phyloP scores from a whole-genome alignment of 2,797 vertebrate genomes.

The Acanthurus leucopareius region DNA sequence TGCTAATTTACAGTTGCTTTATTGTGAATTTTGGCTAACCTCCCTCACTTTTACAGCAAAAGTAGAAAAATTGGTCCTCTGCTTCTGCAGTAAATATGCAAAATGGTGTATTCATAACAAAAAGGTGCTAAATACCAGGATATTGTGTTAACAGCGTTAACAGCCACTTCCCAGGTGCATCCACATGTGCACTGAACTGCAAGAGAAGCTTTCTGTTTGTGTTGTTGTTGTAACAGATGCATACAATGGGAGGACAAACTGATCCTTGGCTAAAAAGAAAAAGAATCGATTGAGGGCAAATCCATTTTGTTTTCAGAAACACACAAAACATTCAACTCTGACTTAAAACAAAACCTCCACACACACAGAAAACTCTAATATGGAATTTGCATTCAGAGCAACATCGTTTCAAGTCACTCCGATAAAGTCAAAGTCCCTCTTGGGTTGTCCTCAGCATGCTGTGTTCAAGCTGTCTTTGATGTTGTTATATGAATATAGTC shows the following conservation, averaged over 20 bases:
- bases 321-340: background rate
- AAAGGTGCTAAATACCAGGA: background rate
- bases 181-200: background rate
- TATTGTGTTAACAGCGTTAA: background rate
- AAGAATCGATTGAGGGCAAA: background rate
- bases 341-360: background rate
- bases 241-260: background rate
- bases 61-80: background rate
- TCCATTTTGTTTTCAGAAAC: background rate
- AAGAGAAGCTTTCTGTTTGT: background rate
- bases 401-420: conserved; percentile 11
- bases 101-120: background rate
- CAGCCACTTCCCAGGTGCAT: background rate
- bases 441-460: conserved; percentile 20
- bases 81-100: background rate
- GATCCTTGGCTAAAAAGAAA: background rate
- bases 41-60: background rate
- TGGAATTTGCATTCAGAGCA: conserved; percentile 23
- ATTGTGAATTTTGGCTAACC: background rate
- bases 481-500: conserved; percentile 24
- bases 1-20: background rate
- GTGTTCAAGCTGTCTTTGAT: conserved; percentile 50
- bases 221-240: background rate
- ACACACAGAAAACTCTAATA: background rate
- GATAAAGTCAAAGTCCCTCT: conserved; percentile 14